Percentiles rank a stretch among this genome's conserved stretches.
Evolutionary conservation across 2,113 vertebrate genomes (phyloP).

Genomic region (Tragelaphus buxtoni): DNA sequence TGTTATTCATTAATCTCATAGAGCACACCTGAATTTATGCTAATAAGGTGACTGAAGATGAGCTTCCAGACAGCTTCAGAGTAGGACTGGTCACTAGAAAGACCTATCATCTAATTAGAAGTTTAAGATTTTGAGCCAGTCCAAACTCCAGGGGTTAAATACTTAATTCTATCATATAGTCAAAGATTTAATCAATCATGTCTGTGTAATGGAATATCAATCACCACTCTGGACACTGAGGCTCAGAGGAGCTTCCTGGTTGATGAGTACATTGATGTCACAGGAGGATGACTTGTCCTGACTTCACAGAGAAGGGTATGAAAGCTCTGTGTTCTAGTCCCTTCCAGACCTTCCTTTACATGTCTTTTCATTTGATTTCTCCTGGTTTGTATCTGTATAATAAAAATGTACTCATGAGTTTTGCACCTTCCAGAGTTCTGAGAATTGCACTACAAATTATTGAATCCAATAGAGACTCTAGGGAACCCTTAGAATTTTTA

Average conservation of each 20-base stretch:
- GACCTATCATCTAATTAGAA: background rate
- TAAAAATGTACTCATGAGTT: background rate
- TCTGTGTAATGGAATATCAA: background rate
- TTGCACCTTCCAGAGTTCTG: background rate
- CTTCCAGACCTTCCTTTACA: background rate
- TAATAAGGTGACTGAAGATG: background rate
- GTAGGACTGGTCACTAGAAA: background rate
- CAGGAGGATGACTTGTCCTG: background rate
- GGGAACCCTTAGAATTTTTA: background rate
- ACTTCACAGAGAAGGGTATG: background rate
- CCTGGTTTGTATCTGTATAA: background rate
- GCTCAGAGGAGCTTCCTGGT: background rate
- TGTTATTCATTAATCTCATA: too few relatives aligned
- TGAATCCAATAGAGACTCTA: background rate
- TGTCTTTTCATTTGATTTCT: background rate
- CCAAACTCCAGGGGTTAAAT: background rate
- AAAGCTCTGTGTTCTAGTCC: background rate
- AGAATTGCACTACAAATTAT: background rate
- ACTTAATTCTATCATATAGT: background rate
- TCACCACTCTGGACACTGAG: background rate
- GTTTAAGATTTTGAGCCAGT: background rate
- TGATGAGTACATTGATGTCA: background rate
- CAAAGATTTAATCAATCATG: background rate
- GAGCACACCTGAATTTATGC: background rate
- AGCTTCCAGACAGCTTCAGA: background rate